phyloP scores from a whole-genome alignment of 2,113 vertebrate species.

The Trichomycterus rosablanca region DNA sequence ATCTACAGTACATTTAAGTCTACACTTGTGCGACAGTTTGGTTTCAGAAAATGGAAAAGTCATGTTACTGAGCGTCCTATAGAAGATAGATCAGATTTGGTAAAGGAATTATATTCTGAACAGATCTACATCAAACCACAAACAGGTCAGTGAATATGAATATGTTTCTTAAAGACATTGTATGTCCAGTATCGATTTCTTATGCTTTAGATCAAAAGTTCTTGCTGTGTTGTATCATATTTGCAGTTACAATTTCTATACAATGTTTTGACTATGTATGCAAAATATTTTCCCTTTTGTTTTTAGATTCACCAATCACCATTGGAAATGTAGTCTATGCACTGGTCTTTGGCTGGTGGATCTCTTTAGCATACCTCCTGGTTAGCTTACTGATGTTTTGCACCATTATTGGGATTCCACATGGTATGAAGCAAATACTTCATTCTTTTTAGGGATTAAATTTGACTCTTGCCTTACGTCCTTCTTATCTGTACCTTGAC shows the following conservation, averaged over 20 bases:
- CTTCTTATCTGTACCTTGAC: neutral
- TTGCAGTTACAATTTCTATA: too few relatives aligned
- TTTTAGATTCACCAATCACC: slow-evolving; percentile 66
- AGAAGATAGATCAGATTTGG: slow-evolving; percentile 73
- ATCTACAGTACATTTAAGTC: neutral
- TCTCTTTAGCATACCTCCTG: slow-evolving; percentile 71
- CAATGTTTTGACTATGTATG: too few relatives aligned
- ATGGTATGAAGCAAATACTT: slow-evolving; percentile 62
- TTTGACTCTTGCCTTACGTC: neutral
- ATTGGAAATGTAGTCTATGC: slow-evolving; percentile 75
- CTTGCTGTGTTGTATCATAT: too few relatives aligned
- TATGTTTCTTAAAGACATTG: neutral
- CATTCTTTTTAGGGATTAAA: neutral
- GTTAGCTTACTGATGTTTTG: slow-evolving; percentile 72
- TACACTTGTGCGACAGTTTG: slow-evolving; percentile 66
- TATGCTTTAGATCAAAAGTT: too few relatives aligned
- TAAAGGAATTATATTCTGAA: slow-evolving; percentile 79
- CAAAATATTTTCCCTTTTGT: neutral
- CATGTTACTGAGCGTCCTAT: slow-evolving; percentile 77
- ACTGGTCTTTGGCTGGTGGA: slow-evolving; percentile 85
- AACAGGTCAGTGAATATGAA: slow-evolving; percentile 53
- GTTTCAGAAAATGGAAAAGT: slow-evolving; percentile 89
- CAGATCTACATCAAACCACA: slow-evolving; percentile 66
- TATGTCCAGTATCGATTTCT: too few relatives aligned
- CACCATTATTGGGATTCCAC: slow-evolving; percentile 67